Conservation (phyloP, 2,888 invertebrate genomes). For the Hemistola chrysoprasaria region DNA sequence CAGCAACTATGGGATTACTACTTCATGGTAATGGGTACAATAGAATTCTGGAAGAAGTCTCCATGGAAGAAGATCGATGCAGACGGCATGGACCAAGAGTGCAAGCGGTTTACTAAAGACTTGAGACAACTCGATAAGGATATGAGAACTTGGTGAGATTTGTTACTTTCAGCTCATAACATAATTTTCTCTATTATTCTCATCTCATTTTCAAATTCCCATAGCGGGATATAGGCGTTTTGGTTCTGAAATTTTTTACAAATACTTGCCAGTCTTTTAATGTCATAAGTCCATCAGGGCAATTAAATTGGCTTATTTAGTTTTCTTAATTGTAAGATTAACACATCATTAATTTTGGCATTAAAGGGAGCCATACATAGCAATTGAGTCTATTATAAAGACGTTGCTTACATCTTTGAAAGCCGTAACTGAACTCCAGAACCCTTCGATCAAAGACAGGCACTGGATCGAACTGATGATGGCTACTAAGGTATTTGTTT, state of each 20-base stretch:
- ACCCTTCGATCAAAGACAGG: slow-evolving; percentile 95
- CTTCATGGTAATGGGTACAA: slow-evolving; percentile 88
- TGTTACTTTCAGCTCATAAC: too few species aligned
- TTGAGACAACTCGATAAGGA: slow-evolving; percentile 91
- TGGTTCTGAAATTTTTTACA: too few species aligned
- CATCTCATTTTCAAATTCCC: too few species aligned
- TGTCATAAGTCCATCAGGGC: background rate
- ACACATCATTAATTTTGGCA: background rate
- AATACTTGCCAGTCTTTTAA: too few species aligned
- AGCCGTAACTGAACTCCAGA: slow-evolving; percentile 96
- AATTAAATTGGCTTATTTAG: too few species aligned
- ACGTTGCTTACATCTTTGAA: slow-evolving; percentile 96
- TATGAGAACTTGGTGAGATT: slow-evolving; percentile 85
- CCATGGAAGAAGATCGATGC: slow-evolving; percentile 97
- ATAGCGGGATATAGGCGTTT: too few species aligned
- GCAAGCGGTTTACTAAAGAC: slow-evolving; percentile 95
- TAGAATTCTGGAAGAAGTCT: slow-evolving; percentile 96
- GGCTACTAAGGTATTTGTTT: slow-evolving; percentile 88
- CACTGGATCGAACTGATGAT: slow-evolving; percentile 98
- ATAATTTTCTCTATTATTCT: too few species aligned
- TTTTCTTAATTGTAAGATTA: too few species aligned
- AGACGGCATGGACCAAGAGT: slow-evolving; percentile 96
- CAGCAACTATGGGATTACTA: slow-evolving; percentile 95
- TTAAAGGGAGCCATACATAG: slow-evolving; percentile 88
- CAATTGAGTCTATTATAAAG: slow-evolving; percentile 91